Base-by-base conservation (phyloP, 2,888 invertebrate genomes). In the Brachylomia viminalis region DNA sequence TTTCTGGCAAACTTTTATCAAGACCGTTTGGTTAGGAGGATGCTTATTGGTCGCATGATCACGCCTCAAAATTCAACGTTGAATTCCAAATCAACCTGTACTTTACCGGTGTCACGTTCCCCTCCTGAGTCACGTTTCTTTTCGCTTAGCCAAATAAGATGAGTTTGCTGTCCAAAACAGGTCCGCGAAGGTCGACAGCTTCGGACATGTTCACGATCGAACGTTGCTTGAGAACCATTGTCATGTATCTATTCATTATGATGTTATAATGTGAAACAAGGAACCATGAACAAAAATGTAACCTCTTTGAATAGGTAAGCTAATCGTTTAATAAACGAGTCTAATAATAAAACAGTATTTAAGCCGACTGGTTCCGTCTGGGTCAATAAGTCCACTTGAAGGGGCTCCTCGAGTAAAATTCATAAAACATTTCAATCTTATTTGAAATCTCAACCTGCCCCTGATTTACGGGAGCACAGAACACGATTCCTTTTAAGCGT, bases 161-260 rank as follows among this genome's bases (percentile, higher is more conserved):
- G 90, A 91, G 90, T 92, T 92, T 92, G 91, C 91, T 89, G 90
- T 87, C 91, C 92, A 84, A 92, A 94, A 93, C 94, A 89, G 92
- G 94, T 91, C 88, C 66, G 75, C 88, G 94, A 95, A 95, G 95
- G 95, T 91, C 95, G 88, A 82, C 92, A 87, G 85, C 92, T 92
- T 88, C 79, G 72, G 74, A 80, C 79, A 72, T 80, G 75, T 79
- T 84, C 69, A 70, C 75, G 72, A 79, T 72, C 75, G 72, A 83
- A 79, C 76, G 67, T 75, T 82, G 77, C 80, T 75, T 77, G 66
- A 80, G 72, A 78, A 77, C 78, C 54, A 69, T 79, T 83, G 72
- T 83, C 80, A 83, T 76, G 74, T 77, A 73, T 75, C 70, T 81
- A 84, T 86, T 79, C 72, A 82, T 75, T 61, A 56, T 59, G 58